These are phyloP conservation scores for Littorina saxatilis DNA, from an alignment of 1,140 invertebrate genomes.

Conservation along the genomic window DNA sequence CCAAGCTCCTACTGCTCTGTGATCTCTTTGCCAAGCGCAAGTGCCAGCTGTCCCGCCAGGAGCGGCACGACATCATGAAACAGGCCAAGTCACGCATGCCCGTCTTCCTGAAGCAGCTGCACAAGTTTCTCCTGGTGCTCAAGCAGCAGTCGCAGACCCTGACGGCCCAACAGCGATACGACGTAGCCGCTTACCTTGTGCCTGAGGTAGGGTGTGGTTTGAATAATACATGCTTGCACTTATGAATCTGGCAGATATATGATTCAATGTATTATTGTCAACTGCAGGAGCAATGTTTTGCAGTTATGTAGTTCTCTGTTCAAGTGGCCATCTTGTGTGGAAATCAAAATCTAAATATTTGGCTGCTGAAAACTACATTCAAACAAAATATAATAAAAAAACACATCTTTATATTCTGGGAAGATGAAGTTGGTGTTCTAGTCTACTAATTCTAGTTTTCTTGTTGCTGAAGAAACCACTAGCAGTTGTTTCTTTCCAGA, in stretches of 20 bases:
- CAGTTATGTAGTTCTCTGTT: too few relatives aligned
- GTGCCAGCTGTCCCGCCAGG: constrained; percentile 77
- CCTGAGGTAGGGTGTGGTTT: constrained; percentile 79
- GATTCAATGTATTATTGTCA: not conserved
- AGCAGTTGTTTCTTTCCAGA: too few relatives aligned
- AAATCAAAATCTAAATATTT: too few relatives aligned
- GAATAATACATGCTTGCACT: not conserved
- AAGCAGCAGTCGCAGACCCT: constrained; percentile 80
- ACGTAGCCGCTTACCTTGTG: constrained; percentile 81
- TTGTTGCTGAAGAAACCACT: too few relatives aligned
- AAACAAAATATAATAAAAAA: too few relatives aligned
- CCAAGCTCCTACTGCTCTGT: constrained; percentile 80
- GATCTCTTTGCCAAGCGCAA: constrained; percentile 81
- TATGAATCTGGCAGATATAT: not conserved
- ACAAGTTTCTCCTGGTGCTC: constrained; percentile 79
- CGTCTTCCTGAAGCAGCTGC: constrained; percentile 81
- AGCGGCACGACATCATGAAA: constrained; percentile 82
- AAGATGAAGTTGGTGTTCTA: too few relatives aligned
- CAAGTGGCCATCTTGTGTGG: too few relatives aligned
- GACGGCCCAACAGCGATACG: constrained; percentile 78
- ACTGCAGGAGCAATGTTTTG: not conserved
- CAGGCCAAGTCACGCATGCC: constrained; percentile 81
- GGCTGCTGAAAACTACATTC: too few relatives aligned
- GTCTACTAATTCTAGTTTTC: too few relatives aligned
- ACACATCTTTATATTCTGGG: too few relatives aligned